phyloP scores from a whole-genome alignment of 2,113 vertebrate species.

The Tyto alba region DNA sequence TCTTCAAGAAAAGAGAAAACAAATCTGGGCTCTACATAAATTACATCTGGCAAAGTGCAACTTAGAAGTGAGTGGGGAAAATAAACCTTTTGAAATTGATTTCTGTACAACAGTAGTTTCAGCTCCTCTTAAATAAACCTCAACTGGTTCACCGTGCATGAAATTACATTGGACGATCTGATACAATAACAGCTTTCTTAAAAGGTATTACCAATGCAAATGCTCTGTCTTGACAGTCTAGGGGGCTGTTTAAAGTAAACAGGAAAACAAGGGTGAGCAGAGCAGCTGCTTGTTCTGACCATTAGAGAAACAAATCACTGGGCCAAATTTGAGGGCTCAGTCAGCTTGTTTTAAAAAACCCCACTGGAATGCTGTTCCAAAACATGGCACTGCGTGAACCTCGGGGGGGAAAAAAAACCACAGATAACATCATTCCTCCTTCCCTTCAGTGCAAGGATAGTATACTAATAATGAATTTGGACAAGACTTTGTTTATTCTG shows the following conservation, averaged over 20 bases:
- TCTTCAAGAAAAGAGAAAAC: conserved; percentile 70
- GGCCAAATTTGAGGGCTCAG: not conserved
- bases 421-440: not conserved
- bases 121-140: conserved; percentile 31
- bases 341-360: not conserved
- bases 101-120: conserved; percentile 38
- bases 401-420: not conserved
- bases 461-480: not conserved
- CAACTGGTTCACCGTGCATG: not conserved
- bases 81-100: conserved; percentile 29
- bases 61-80: conserved; percentile 32
- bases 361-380: not conserved
- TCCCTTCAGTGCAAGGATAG: not conserved
- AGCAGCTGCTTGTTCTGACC: not conserved
- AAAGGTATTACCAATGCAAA: not conserved
- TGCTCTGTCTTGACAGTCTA: not conserved
- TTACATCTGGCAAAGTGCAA: conserved; percentile 52
- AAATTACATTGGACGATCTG: not conserved
- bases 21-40: conserved; percentile 48
- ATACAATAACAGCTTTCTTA: not conserved
- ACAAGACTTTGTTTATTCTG: not conserved
- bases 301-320: not conserved
- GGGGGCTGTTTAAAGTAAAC: not conserved
- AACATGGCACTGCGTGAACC: not conserved
- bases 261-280: not conserved